Evolutionary conservation across 2,113 vertebrate species (phyloP), one percentile per base, ranked within the genome.

Genomic region (Nyctibius bracteatus): DNA sequence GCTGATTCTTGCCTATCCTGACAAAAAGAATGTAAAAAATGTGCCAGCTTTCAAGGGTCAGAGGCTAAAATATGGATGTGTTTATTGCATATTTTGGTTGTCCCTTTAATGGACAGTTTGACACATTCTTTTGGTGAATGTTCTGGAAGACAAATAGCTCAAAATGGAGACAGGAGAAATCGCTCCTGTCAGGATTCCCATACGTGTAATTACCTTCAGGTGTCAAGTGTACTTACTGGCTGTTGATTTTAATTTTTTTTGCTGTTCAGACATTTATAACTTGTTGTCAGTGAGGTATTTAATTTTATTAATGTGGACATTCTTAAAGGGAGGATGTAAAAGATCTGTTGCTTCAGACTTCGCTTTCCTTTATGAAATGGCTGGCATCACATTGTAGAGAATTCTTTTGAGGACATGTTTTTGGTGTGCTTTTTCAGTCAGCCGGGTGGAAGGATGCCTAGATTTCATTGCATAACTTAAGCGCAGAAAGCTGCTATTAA

Each of bases 21-120:
- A 74, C 74, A 96, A 82, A 27, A 95, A 79, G 96, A 98, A 97
- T 98, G 96, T 97, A 28, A 96, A 97, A 98, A 97, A 98, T 98
- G 94, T 97, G 66, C 92, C 82, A 84, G 91, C 68, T 96, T 98
- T 96, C 94, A 85, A 78, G 94, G 94, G 97, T 97, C 96, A 98
- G 88, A 97, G 96, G 95, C 92, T 97, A 98, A 97, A 97, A 94
- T 95, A 94, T 86, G 94, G 78, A 97, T 97, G 95, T 97, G 95
- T 97, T 98, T 98, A 95, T 96, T 97, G 92, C 39, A 65, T 97
- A 81, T 95, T 97, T 95, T 93, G 65, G 41, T 92, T 91, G 37
- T 97, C 86, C 95, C 90, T 96, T 94, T 97, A 97, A 97, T 87
- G 97, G 97, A 94, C 94, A 97, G 88, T 95, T 97, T 97, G 96